These are phyloP conservation scores for Temnothorax unifasciatus DNA, from an alignment of 2,888 invertebrate genomes.

Conservation along the genomic window DNA sequence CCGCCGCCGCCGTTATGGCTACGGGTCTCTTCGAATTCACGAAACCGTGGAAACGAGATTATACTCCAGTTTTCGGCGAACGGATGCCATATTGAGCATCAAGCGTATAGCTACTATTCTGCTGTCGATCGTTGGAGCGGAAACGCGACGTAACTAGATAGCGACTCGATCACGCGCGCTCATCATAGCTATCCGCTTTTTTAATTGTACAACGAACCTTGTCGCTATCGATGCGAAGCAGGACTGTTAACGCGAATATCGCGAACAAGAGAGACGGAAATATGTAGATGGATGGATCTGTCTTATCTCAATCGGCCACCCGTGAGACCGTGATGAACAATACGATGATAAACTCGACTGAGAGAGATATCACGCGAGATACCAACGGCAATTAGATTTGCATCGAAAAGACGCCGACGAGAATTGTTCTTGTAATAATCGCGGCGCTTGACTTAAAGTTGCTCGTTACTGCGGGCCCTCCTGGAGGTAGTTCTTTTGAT, in stretches of 20 bases:
- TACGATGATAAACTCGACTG: constrained; percentile 35
- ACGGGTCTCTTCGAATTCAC: constrained; percentile 69
- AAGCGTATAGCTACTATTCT: constrained; percentile 1
- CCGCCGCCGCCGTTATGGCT: constrained; percentile 47
- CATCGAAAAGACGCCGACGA: constrained; percentile 41
- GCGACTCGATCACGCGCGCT: background rate
- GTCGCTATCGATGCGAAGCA: background rate
- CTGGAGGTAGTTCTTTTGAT: constrained; percentile 42
- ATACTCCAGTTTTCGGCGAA: constrained; percentile 61
- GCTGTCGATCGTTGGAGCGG: background rate
- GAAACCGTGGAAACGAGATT: constrained; percentile 71
- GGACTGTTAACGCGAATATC: background rate
- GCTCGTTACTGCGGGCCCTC: constrained; percentile 38
- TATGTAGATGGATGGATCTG: background rate
- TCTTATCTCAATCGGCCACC: background rate
- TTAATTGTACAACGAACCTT: constrained; percentile 5
- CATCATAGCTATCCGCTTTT: background rate
- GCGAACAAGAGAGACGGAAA: background rate
- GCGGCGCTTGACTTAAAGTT: constrained; percentile 45
- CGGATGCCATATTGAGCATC: constrained; percentile 46
- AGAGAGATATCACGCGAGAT: constrained; percentile 43
- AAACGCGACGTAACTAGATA: constrained; percentile 31
- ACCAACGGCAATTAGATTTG: constrained; percentile 48
- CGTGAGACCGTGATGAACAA: constrained; percentile 23
- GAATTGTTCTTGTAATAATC: constrained; percentile 50